Evolutionary conservation across 2,797 vertebrate species (phyloP), one percentile per base, ranked within the genome.

Genomic region (Coluber constrictor): DNA sequence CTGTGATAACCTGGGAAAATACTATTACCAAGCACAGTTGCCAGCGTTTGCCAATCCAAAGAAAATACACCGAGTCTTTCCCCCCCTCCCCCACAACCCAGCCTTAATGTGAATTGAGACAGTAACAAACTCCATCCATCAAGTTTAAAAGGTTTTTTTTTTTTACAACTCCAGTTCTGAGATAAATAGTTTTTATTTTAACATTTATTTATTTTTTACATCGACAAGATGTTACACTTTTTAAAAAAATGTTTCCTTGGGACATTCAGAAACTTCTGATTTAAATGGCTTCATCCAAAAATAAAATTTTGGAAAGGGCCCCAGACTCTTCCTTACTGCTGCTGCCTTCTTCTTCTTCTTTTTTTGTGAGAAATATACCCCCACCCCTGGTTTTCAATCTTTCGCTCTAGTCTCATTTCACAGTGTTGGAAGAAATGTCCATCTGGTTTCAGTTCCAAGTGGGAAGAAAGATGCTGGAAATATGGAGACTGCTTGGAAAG

Each of bases 1-100:
- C 70, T 57, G 16, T 91, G 93, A 93, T 93, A 91, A 93, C 93
- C 93, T 93, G 93, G 93, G 93, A 93, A 93, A 93, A 89, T 86
- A 90, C 87, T 89, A 83, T 93, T 90, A 93, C 88, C 57, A 86
- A 90, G 92, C 90, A 91, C n/a, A n/a, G 43, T 88, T 93, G 92
- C 90, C 92, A 93, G 63, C 56, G 1, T 91, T 88, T 61, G 90
- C 25, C 90, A 91, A 91, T 88, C 92, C 90, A 91, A 91, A 91
- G 43, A 93, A 93, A 91, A 79, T 23, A 91, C 29, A 61, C 37
- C 8, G 1, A 27, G 55, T 66, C 63, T 93, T 57, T 63, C 25
- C 15, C 59, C 59, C 18, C 57, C 4, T 61, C 51, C 54, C 56
- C 87, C 66, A 2, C 86, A 60, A 83, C 66, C 87, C 66, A 89